Conservation (phyloP, 1,140 invertebrate species). For the Magallana angulata region DNA sequence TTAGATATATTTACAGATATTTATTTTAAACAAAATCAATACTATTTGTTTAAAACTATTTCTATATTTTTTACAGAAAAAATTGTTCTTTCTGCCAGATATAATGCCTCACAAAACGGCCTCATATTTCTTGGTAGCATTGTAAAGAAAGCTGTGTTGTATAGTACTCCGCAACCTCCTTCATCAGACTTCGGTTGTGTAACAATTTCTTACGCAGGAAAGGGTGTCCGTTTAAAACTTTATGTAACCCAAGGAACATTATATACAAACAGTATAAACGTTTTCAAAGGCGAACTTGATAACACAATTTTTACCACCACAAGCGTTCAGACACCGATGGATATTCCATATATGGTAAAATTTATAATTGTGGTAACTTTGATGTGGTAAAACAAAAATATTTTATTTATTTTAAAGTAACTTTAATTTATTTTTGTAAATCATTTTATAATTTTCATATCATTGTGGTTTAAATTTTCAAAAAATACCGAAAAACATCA, state of each 20-base stretch:
- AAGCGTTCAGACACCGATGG: neutral
- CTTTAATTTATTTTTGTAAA: too few species aligned
- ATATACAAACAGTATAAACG: neutral
- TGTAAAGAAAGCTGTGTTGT: neutral
- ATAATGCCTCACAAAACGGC: neutral
- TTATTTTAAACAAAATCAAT: too few species aligned
- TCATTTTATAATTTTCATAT: neutral
- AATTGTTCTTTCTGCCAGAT: neutral
- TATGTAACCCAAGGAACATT: neutral
- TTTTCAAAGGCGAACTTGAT: neutral
- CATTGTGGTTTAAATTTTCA: neutral
- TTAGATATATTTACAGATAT: too few species aligned
- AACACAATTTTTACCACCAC: neutral
- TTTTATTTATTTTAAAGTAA: too few species aligned
- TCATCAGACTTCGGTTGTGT: neutral
- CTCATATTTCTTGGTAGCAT: neutral
- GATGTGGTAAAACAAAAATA: too few species aligned
- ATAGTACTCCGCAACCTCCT: neutral
- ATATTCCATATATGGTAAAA: neutral
- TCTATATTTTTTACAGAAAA: neutral
- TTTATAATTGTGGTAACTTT: neutral
- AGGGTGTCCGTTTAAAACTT: neutral
- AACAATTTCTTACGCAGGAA: neutral
- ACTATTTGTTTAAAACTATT: too few species aligned
- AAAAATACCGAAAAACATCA: too few species aligned